Base-by-base conservation (phyloP, 2,888 invertebrate species). In the Lagria hirta region DNA sequence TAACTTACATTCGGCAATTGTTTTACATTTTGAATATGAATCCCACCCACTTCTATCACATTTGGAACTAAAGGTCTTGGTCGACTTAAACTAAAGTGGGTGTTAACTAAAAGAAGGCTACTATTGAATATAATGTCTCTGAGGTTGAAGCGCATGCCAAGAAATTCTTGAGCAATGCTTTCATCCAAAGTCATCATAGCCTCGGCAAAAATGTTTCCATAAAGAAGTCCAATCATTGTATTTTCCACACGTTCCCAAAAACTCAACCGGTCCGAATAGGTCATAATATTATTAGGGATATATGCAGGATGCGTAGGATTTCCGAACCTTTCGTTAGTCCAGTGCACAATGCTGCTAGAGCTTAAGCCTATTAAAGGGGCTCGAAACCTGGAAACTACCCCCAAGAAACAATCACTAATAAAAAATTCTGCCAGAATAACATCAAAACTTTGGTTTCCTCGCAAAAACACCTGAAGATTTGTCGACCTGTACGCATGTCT, bases 391-490 rank as follows among this genome's bases (percentile, higher is more conserved):
- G 83, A 73, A 0, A 79, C 80, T 13, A 87, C 65, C 1, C 78
- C 81, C 48, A 84, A 66, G 64, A 79, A 79, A 60, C 87, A 85
- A 58, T 87, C 83, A 41, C 78, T 78, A 51, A 83, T 83, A 58
- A 86, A 87, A 43, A 77, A 77, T 65, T 87, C 87, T 30, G 79
- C 69, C 0, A 87, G 65, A 4, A 84, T 73, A 0, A 87, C 63
- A 64, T 88, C 86, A 57, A 79, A 85, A 32, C 75, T 76, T 1
- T 68, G 66, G 49, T 73, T 72, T 2, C 61, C 58, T 24, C 70
- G 67, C 3, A 75, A 43, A 13, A 75, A 64, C 43, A 66, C 54
- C 7, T 68, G 64, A 15, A 75, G 42, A 0, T 68, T 66, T 12
- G 65, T 58, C 3, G 72, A 71, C 7, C 46, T 7, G 4, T 55